A percentile compares a stretch with the other conserved stretches of the same genome.
These are phyloP conservation scores for Hypomecis atomaria DNA, from an alignment of 2,888 invertebrate genomes.

Conservation along the genomic window DNA sequence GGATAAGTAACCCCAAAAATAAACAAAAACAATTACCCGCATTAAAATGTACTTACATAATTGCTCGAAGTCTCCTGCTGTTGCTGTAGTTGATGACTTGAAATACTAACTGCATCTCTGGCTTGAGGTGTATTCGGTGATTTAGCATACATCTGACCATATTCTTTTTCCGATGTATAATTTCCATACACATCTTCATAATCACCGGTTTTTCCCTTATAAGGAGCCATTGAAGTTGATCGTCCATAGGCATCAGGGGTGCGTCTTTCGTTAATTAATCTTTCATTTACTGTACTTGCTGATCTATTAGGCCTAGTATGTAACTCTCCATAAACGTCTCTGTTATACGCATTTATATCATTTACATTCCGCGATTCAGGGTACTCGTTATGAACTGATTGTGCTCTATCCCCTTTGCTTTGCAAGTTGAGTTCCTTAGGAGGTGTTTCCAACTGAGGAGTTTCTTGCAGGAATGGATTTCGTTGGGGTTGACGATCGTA, in stretches of 20 bases:
- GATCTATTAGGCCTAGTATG: conserved; percentile 60
- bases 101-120: conserved; percentile 61
- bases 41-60: conserved; percentile 62
- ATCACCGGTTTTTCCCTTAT: conserved; percentile 83
- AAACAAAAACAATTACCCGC: too few species aligned
- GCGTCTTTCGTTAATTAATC: conserved; percentile 86
- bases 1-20: too few species aligned
- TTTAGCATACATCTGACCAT: conserved; percentile 83
- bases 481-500: conserved; percentile 69
- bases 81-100: conserved; percentile 62
- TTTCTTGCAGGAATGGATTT: conserved; percentile 75
- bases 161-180: conserved; percentile 67
- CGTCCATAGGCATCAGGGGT: conserved; percentile 94
- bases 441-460: conserved; percentile 54
- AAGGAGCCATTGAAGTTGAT: conserved; percentile 79
- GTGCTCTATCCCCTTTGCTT: conserved; percentile 46
- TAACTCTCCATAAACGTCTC: conserved; percentile 71
- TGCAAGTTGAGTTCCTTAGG: conserved; percentile 55
- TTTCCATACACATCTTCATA: conserved; percentile 90
- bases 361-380: conserved; percentile 56
- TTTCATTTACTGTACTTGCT: conserved; percentile 64
- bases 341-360: conserved; percentile 61
- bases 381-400: conserved; percentile 57
- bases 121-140: conserved; percentile 83
- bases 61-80: conserved; percentile 58